Conservation (phyloP, 2,888 invertebrate species). For the Synanthedon myopaeformis region DNA sequence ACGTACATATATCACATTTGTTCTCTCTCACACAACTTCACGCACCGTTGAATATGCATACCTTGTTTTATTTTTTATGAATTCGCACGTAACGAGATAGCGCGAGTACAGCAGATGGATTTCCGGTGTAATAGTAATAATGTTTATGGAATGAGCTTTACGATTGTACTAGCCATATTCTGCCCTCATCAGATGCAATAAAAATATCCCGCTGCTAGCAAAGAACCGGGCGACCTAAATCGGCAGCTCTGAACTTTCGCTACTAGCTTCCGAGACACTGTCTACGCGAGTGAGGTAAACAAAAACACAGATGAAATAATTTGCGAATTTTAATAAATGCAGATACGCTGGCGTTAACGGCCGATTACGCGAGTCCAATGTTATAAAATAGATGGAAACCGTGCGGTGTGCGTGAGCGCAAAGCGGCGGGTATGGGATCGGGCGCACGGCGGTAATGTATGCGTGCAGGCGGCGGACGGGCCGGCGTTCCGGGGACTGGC, state of each 20-base stretch:
- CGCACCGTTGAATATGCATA: background rate
- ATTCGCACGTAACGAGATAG: background rate
- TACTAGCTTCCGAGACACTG: slow-evolving; percentile 27
- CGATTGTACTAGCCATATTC: slow-evolving; percentile 49
- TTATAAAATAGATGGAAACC: background rate
- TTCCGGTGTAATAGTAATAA: slow-evolving; percentile 10
- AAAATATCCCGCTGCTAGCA: slow-evolving; percentile 66
- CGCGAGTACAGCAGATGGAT: background rate
- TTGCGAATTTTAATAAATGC: slow-evolving; percentile 15
- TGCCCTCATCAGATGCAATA: slow-evolving; percentile 60
- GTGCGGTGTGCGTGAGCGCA: slow-evolving; percentile 5
- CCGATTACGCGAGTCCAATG: slow-evolving; percentile 4
- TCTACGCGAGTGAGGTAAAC: slow-evolving; percentile 24
- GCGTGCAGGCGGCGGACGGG: slow-evolving; percentile 46
- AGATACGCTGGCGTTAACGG: slow-evolving; percentile 1
- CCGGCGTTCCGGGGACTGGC: slow-evolving; percentile 59
- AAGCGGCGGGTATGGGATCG: slow-evolving; percentile 7
- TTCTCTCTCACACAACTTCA: slow-evolving; percentile 16
- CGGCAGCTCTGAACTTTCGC: slow-evolving; percentile 35
- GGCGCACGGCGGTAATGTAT: slow-evolving; percentile 2
- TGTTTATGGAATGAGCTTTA: slow-evolving; percentile 65
- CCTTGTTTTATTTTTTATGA: background rate
- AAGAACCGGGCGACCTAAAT: slow-evolving; percentile 68
- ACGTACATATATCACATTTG: slow-evolving; percentile 27
- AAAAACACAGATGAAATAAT: slow-evolving; percentile 9